Evolutionary conservation across 2,113 vertebrate species (phyloP), one percentile per base, ranked within the genome.

Genomic region (Oreamnos americanus): DNA sequence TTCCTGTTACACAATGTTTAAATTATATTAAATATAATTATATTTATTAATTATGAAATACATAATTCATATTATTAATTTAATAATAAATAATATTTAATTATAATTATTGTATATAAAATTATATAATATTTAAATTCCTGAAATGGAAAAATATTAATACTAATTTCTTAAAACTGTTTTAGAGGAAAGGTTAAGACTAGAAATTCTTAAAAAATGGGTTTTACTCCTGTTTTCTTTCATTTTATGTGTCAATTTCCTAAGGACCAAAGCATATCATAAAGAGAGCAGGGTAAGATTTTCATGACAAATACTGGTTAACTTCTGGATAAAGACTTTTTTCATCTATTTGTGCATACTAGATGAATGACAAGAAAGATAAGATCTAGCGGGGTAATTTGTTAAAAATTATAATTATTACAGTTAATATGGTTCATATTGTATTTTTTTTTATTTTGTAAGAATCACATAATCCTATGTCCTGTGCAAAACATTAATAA

Each of bases 401-500:
- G 4, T 36, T 58, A 47, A 39, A 91, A 92, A 87, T 33, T 36
- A 60, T 78, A 21, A 28, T 33, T 53, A 60, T 85, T n/a, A 25
- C 7, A 91, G 3, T 58, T 55, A 93, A 79, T 60, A 87, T 62
- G 5, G 17, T 81, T 95, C 5, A 74, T 43, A 82, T 58, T 92
- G 4, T 87, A 91, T 88, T 53, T 25, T n/a, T 47, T 95, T 94
- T 91, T 93, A 13, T 36, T 91, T 60, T 83, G 12, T 85, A 85
- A 95, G 33, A 81, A 86, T 2, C 43, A 7, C 11, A 71, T 51
- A 79, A 1, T 25, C 43, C 14, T 84, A 23, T 83, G 36, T 91
- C 43, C 36, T 96, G 93, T 89, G n/a, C 26, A 97, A 95, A 85
- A 43, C 16, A 92, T 74, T 36, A 36, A 94, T 74, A 96, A 62